Base-by-base conservation (phyloP, 2,113 vertebrate genomes). In the Daboia siamensis region DNA sequence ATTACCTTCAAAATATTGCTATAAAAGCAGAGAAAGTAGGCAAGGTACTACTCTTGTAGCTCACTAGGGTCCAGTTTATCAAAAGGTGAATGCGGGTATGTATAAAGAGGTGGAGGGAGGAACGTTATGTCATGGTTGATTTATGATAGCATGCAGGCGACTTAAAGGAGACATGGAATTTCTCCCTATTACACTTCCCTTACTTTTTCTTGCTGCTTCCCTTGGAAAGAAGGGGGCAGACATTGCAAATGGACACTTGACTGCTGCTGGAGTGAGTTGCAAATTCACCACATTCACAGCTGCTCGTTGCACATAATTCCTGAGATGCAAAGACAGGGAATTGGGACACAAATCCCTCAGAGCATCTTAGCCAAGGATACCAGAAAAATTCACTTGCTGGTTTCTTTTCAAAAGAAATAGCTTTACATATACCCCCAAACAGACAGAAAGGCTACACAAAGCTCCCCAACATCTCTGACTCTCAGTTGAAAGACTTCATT, bases 41-140 rank as follows among this genome's bases (percentile, higher is more conserved):
- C 86, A 95, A 94, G 90, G 3, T 3, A 94, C 96, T 94, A 90
- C 88, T 90, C 96, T 93, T 64, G 92, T 87, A 3, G 94, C 96
- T 97, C 4, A 8, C 94, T 91, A 90, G 86, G 2, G 93, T 95
- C 95, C 86, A 93, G 95, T 97, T 97, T 97, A 95, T 97, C 96
- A 97, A 95, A 94, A 97, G 97, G 94, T 96, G 96, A 96, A 96
- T 64, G 93, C 94, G 95, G 96, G 94, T 97, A 96, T 96, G 86
- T 86, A 97, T 57, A 96, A 97, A 96, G 95, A 48, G 80, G 88
- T 55, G 87, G 64, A 24, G 44, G 54, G 29, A 33, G 93, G 85
- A 94, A 93, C 93, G 95, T 92, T 94, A 95, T 95, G 23, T 1
- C 88, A 96, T 91, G 95, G 97, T 94, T 98, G 96, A 98, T 98